Evolutionary conservation across 2,888 invertebrate species (phyloP).

Genomic region (Eupithecia exiguata): DNA sequence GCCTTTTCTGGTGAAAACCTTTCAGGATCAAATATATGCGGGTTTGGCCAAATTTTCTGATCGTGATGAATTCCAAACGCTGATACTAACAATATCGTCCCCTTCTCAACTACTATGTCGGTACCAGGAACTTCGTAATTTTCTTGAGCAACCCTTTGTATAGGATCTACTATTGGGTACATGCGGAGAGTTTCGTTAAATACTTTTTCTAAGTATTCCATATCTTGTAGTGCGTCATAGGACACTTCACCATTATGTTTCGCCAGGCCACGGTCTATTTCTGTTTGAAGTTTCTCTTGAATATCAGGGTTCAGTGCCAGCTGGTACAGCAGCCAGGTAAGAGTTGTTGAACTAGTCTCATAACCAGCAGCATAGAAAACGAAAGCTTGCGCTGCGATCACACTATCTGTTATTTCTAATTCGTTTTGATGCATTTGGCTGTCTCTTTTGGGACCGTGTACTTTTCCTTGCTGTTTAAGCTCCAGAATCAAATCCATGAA

Average conservation of each 20-base stretch:
- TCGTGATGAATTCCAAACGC: constrained; percentile 68
- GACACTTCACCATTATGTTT: constrained; percentile 59
- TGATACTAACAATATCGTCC: constrained; percentile 58
- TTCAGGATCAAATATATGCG: constrained; percentile 74
- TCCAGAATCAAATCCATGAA: constrained; percentile 42
- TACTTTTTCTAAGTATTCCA: constrained; percentile 68
- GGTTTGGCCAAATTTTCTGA: constrained; percentile 67
- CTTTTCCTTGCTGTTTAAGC: constrained; percentile 51
- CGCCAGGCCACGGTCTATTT: constrained; percentile 58
- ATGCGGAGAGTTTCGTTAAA: constrained; percentile 69
- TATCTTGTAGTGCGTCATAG: constrained; percentile 65
- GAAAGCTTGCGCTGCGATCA: constrained; percentile 70
- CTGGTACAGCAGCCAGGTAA: constrained; percentile 63
- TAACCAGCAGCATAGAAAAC: constrained; percentile 74
- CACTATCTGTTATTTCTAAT: constrained; percentile 56
- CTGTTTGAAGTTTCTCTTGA: constrained; percentile 60
- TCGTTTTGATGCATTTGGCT: constrained; percentile 32
- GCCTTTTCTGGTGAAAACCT: constrained; percentile 65
- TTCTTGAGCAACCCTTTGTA: constrained; percentile 61
- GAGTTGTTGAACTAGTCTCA: constrained; percentile 71
- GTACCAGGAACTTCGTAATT: constrained; percentile 66
- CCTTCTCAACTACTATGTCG: constrained; percentile 60
- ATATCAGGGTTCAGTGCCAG: constrained; percentile 64
- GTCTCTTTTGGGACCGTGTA: constrained; percentile 43
- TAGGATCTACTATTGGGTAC: constrained; percentile 68